A percentile compares a stretch with the other conserved stretches of the same genome.
These are phyloP conservation scores for Lethocerus indicus DNA, from an alignment of 1,140 invertebrate genomes.

Conservation along the genomic window DNA sequence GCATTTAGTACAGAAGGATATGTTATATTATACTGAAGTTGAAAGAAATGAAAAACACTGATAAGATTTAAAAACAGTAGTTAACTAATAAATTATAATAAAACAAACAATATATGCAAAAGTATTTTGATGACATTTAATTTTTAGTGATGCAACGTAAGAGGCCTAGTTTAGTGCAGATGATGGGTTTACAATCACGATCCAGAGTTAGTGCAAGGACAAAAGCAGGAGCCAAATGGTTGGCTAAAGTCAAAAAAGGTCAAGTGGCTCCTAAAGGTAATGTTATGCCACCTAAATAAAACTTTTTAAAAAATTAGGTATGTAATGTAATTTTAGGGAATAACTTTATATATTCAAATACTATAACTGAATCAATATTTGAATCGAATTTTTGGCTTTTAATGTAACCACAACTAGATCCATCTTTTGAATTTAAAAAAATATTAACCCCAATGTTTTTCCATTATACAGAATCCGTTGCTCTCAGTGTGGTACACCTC, in stretches of 20 bases:
- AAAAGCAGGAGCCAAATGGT: conserved; percentile 69
- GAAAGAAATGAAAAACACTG: too few relatives aligned
- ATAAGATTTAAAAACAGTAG: too few relatives aligned
- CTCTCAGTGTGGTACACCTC: conserved; percentile 54
- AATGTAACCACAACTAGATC: too few relatives aligned
- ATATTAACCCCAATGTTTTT: too few relatives aligned
- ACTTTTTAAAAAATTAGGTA: neutral
- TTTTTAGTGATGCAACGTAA: conserved; percentile 44
- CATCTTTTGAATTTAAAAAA: too few relatives aligned
- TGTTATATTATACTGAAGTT: too few relatives aligned
- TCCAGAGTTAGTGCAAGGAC: conserved; percentile 56
- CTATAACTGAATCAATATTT: neutral
- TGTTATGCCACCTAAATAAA: neutral
- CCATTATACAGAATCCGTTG: conserved; percentile 43
- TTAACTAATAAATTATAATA: too few relatives aligned
- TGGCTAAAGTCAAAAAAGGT: conserved; percentile 66
- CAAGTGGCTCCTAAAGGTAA: conserved; percentile 55
- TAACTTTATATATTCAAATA: neutral
- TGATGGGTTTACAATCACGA: conserved; percentile 47
- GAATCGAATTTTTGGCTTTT: neutral
- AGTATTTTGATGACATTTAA: neutral
- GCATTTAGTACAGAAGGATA: neutral
- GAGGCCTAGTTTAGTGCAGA: conserved; percentile 56
- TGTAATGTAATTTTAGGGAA: too few relatives aligned
- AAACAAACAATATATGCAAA: too few relatives aligned